Conservation (phyloP, 2,113 vertebrate species). For the Periophthalmodon schlosseri region DNA sequence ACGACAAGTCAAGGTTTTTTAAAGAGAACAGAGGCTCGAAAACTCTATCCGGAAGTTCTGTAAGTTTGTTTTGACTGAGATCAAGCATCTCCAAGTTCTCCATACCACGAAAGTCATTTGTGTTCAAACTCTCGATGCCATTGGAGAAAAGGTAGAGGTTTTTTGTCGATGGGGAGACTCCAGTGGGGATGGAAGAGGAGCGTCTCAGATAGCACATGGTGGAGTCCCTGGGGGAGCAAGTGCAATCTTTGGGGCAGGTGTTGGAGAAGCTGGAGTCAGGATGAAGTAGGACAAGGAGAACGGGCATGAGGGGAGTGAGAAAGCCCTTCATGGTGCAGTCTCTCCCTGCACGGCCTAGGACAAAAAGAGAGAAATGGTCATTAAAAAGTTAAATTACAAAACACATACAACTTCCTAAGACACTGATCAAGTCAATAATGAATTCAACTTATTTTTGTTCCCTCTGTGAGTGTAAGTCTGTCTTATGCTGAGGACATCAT, state of each 20-base stretch:
- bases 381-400: slow-evolving; percentile 18
- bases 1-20: slow-evolving; percentile 91
- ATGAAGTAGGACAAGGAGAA: slow-evolving; percentile 65
- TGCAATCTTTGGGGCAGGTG: slow-evolving; percentile 70
- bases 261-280: slow-evolving; percentile 45
- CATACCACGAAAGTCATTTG: slow-evolving; percentile 82
- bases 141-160: slow-evolving; percentile 89
- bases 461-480: not conserved
- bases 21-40: slow-evolving; percentile 86
- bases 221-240: slow-evolving; percentile 57
- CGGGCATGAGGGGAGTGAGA: slow-evolving; percentile 49
- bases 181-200: slow-evolving; percentile 75
- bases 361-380: slow-evolving; percentile 32
- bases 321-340: slow-evolving; percentile 71
- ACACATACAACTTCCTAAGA: slow-evolving; percentile 4
- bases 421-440: slow-evolving; percentile 5
- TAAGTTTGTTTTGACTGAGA: slow-evolving; percentile 91
- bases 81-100: slow-evolving; percentile 86
- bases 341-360: slow-evolving; percentile 60
- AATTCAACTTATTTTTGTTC: not conserved
- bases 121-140: slow-evolving; percentile 79
- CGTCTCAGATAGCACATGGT: slow-evolving; percentile 74
- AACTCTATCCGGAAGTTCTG: slow-evolving; percentile 81
- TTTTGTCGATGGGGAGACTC: slow-evolving; percentile 75
- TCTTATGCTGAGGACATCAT: not conserved